Percentiles rank a stretch among this genome's conserved stretches.
phyloP scores from a whole-genome alignment of 2,888 invertebrate genomes.

The Acronicta alni region DNA sequence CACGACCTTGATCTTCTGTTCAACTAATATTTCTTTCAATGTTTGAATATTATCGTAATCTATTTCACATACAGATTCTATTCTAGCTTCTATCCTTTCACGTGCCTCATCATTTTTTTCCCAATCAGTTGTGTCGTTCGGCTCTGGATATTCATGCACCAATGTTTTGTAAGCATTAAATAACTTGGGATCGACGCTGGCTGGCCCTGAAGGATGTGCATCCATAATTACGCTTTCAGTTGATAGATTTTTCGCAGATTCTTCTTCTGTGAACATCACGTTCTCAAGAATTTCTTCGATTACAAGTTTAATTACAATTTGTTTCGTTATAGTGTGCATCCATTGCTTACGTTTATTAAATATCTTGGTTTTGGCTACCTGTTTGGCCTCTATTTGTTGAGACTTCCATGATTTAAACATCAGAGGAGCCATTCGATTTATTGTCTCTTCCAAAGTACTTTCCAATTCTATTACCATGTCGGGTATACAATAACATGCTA shows the following conservation, averaged over 20 bases:
- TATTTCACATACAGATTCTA: conserved; percentile 81
- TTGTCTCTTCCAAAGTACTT: conserved; percentile 67
- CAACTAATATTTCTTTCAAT: conserved; percentile 72
- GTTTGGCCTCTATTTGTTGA: conserved; percentile 76
- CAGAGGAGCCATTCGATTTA: conserved; percentile 69
- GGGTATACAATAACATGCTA: conserved; percentile 86
- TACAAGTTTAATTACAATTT: conserved; percentile 71
- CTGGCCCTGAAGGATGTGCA: conserved; percentile 75
- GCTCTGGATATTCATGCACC: conserved; percentile 82
- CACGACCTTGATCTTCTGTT: conserved; percentile 82
- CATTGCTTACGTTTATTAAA: conserved; percentile 67
- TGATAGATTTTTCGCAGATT: conserved; percentile 53
- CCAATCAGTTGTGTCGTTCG: conserved; percentile 80
- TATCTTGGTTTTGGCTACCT: conserved; percentile 63
- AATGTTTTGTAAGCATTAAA: conserved; percentile 76
- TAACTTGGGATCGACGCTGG: conserved; percentile 74
- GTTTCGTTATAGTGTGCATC: conserved; percentile 71
- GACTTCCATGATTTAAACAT: conserved; percentile 79
- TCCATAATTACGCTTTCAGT: conserved; percentile 82
- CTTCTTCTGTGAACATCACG: conserved; percentile 45
- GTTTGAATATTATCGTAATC: conserved; percentile 81
- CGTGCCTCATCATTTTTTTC: conserved; percentile 84
- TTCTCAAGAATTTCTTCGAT: conserved; percentile 73
- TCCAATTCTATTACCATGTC: conserved; percentile 89
- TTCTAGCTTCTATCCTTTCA: conserved; percentile 79